Percentiles rank a stretch among this genome's conserved stretches.
Conservation (phyloP, 2,797 vertebrate species). For the Phoxinus dragarum region DNA sequence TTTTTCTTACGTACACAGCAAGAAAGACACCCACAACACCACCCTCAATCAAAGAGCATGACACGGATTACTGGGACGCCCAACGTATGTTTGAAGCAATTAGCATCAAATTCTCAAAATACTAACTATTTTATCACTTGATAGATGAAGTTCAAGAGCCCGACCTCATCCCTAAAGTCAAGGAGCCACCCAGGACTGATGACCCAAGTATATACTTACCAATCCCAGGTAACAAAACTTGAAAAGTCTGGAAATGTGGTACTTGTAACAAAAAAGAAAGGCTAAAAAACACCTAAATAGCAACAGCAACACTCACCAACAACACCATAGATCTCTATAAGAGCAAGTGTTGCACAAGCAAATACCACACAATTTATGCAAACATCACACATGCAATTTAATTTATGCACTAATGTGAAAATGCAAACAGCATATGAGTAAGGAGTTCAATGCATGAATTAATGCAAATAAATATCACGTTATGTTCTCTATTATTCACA, state of each 20-base stretch:
- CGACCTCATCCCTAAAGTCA: slow-evolving; percentile 54
- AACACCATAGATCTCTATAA: not conserved
- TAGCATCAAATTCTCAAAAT: not conserved
- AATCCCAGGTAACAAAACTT: slow-evolving; percentile 75
- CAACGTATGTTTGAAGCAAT: slow-evolving; percentile 57
- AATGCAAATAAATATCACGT: not conserved
- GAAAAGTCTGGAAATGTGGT: not conserved
- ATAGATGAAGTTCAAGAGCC: slow-evolving; percentile 69
- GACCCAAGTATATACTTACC: slow-evolving; percentile 70
- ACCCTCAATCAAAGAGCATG: slow-evolving; percentile 48
- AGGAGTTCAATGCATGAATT: not conserved
- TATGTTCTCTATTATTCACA: not conserved
- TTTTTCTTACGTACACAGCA: slow-evolving; percentile 28
- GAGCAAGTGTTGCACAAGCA: not conserved
- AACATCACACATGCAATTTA: not conserved
- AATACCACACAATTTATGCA: not conserved
- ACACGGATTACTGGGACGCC: slow-evolving; percentile 62
- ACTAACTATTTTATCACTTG: slow-evolving; percentile 22
- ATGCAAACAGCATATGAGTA: not conserved
- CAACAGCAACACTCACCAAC: not conserved
- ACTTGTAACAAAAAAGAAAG: not conserved
- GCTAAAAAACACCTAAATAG: not conserved
- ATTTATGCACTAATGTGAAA: not conserved
- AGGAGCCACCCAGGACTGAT: slow-evolving; percentile 67
- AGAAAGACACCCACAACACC: slow-evolving; percentile 39